These are phyloP conservation scores for Hippocampus barbouri DNA, from an alignment of 2,113 vertebrate species.

Conservation along the genomic window DNA sequence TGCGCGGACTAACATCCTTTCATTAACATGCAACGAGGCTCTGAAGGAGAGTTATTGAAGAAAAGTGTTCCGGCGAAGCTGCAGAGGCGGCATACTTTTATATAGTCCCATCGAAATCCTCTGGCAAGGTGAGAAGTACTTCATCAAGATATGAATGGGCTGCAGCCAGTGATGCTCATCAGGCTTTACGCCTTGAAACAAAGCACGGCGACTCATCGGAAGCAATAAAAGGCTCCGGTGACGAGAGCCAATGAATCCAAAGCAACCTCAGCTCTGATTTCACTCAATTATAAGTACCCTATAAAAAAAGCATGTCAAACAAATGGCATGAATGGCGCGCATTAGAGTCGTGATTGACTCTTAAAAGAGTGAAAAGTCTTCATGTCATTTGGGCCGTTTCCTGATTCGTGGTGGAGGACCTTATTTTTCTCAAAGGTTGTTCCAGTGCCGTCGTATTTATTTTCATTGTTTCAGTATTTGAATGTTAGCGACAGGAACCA, in stretches of 20 bases:
- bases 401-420: too few relatives aligned
- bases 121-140: constrained; percentile 16
- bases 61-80: neutral
- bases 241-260: neutral
- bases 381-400: too few relatives aligned
- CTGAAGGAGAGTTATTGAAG: neutral
- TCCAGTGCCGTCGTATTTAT: too few relatives aligned
- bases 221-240: neutral
- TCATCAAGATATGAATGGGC: constrained; percentile 19
- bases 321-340: neutral
- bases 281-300: neutral
- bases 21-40: neutral
- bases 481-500: too few relatives aligned
- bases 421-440: too few relatives aligned
- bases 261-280: constrained; percentile 4
- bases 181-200: neutral
- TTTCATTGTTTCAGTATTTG: too few relatives aligned
- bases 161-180: constrained; percentile 11
- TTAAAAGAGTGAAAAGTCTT: too few relatives aligned
- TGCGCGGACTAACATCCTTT: neutral
- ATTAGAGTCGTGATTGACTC: neutral
- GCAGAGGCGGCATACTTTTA: neutral
- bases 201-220: neutral
- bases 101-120: neutral
- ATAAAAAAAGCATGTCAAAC: neutral